Conservation (phyloP, 2,888 invertebrate genomes). For the Lordiphosa fenestrarum region DNA sequence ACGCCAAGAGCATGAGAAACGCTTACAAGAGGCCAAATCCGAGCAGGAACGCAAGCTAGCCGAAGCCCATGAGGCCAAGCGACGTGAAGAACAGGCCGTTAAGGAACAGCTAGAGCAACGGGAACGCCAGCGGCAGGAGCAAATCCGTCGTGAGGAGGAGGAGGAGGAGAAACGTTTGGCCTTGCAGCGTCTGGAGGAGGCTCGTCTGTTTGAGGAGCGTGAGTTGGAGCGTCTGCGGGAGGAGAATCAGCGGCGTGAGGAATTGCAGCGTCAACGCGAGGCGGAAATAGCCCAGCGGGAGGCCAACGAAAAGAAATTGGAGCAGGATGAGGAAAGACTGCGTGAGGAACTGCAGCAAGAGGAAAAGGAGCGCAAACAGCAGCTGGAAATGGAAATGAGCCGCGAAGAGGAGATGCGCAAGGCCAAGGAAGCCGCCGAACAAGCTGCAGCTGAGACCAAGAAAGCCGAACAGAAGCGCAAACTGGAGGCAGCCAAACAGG, state of each 20-base stretch:
- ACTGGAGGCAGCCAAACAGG: slow-evolving; percentile 48
- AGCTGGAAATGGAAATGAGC: slow-evolving; percentile 58
- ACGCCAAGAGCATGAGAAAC: slow-evolving; percentile 67
- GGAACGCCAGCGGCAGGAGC: slow-evolving; percentile 66
- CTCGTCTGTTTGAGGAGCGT: slow-evolving; percentile 64
- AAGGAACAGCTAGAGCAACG: slow-evolving; percentile 62
- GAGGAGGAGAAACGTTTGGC: slow-evolving; percentile 75
- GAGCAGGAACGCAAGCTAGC: slow-evolving; percentile 69
- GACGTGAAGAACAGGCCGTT: slow-evolving; percentile 63
- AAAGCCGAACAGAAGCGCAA: slow-evolving; percentile 52
- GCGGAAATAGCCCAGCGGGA: slow-evolving; percentile 71
- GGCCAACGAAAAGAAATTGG: slow-evolving; percentile 60
- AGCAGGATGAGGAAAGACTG: slow-evolving; percentile 73
- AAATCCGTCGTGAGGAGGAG: slow-evolving; percentile 67
- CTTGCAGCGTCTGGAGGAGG: slow-evolving; percentile 63
- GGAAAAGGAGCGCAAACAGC: slow-evolving; percentile 56
- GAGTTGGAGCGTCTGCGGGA: slow-evolving; percentile 72
- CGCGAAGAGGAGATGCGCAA: slow-evolving; percentile 65
- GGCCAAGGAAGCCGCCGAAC: slow-evolving; percentile 59
- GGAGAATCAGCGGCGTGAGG: slow-evolving; percentile 68
- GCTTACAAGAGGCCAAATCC: slow-evolving; percentile 56
- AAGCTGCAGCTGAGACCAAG: slow-evolving; percentile 48
- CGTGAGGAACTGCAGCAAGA: slow-evolving; percentile 63
- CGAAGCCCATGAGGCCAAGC: slow-evolving; percentile 71
- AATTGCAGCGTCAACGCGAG: slow-evolving; percentile 69